Evolutionary conservation across 2,113 vertebrate species (phyloP).

Genomic region (Mesoclemmys tuberculata): DNA sequence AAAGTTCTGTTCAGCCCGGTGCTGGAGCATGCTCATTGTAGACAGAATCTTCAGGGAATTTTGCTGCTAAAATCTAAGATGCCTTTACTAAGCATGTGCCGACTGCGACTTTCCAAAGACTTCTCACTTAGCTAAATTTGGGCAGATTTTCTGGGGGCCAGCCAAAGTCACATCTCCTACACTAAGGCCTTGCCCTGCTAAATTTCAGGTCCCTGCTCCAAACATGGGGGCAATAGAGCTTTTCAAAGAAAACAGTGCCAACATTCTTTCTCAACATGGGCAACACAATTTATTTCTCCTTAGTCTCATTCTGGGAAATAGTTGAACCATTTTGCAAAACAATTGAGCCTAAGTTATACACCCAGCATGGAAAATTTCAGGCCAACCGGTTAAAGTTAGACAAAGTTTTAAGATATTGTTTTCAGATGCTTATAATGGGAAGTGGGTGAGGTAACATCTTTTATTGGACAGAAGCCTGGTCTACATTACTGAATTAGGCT

Average conservation of each 20-base stretch:
- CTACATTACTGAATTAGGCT: too few species aligned
- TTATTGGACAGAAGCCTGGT: too few species aligned
- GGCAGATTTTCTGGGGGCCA: rapidly evolving
- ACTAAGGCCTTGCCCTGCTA: rapidly evolving
- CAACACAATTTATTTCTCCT: rapidly evolving
- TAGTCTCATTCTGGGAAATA: background rate
- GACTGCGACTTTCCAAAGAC: background rate
- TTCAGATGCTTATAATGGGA: background rate
- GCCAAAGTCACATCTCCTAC: background rate
- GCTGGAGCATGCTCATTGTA: background rate
- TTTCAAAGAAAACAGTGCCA: background rate
- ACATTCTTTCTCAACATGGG: rapidly evolving
- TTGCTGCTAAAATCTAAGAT: background rate
- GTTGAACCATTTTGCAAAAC: background rate
- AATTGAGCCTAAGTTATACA: background rate
- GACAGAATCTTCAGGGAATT: background rate
- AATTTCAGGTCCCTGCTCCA: rapidly evolving
- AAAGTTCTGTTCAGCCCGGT: background rate
- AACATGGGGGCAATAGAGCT: rapidly evolving
- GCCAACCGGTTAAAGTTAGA: background rate
- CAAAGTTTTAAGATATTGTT: background rate
- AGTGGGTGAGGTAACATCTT: background rate
- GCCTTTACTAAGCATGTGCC: background rate
- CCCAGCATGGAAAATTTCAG: background rate
- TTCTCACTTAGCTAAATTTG: background rate